Percentiles rank a stretch among this genome's conserved stretches.
phyloP scores from a whole-genome alignment of 2,888 invertebrate species.

The Leucophora obtusa region DNA sequence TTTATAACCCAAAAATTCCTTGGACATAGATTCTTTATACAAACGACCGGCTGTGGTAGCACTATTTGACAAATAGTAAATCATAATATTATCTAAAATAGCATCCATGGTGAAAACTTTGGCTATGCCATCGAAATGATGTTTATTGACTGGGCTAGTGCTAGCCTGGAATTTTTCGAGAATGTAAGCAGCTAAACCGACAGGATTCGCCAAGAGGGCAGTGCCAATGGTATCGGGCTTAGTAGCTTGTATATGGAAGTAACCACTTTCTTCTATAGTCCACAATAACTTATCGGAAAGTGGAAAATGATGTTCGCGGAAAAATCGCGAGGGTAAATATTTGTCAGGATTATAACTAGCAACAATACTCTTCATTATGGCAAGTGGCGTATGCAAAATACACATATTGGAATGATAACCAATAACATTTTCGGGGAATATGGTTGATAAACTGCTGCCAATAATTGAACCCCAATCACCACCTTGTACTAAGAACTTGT shows the following conservation, averaged over 20 bases:
- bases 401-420: constrained; percentile 84
- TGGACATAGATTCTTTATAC: constrained; percentile 82
- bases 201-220: constrained; percentile 80
- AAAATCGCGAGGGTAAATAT: constrained; percentile 79
- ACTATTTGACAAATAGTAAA: constrained; percentile 87
- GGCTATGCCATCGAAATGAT: constrained; percentile 72
- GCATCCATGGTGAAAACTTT: constrained; percentile 80
- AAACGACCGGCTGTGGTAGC: constrained; percentile 85
- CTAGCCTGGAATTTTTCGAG: constrained; percentile 90
- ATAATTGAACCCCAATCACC: constrained; percentile 91
- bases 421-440: constrained; percentile 82
- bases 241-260: constrained; percentile 89
- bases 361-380: constrained; percentile 76
- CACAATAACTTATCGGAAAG: constrained; percentile 69
- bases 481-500: constrained; percentile 84
- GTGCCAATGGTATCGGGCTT: constrained; percentile 92
- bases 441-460: constrained; percentile 81
- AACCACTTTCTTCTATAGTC: constrained; percentile 80
- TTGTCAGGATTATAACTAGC: constrained; percentile 80
- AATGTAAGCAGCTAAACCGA: constrained; percentile 92
- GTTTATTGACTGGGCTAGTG: constrained; percentile 84
- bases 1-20: constrained; percentile 64
- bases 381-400: constrained; percentile 70
- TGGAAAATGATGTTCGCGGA: constrained; percentile 80
- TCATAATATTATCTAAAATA: constrained; percentile 86